A percentile compares a stretch with the other conserved stretches of the same genome.
phyloP scores from a whole-genome alignment of 2,888 invertebrate species.

The Tachina lurida region DNA sequence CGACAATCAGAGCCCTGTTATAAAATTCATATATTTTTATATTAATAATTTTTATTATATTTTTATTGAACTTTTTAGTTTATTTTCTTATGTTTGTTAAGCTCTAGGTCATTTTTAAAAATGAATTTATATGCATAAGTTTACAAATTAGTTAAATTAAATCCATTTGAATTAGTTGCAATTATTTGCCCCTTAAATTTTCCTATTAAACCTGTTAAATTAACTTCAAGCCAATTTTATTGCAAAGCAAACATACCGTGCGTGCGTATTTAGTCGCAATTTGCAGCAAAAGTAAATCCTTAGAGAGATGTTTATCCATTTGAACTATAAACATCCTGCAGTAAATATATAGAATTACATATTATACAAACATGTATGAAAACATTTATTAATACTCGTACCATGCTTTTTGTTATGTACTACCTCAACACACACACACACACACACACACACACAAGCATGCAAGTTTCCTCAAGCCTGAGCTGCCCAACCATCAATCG shows the following conservation, averaged over 20 bases:
- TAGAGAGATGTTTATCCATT: constrained; percentile 64
- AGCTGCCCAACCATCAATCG: too few species aligned
- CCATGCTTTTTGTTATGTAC: neutral
- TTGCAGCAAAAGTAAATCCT: constrained; percentile 35
- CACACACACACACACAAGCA: neutral
- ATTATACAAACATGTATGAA: neutral
- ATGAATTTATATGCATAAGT: too few species aligned
- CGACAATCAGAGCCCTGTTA: too few species aligned
- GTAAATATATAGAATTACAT: constrained; percentile 6
- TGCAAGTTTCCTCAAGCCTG: too few species aligned
- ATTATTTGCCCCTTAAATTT: neutral
- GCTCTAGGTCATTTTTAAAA: too few species aligned
- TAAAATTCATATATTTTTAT: too few species aligned
- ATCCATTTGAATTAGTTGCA: neutral
- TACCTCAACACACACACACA: neutral
- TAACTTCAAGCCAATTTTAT: constrained; percentile 18
- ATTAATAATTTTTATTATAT: too few species aligned
- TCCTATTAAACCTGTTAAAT: constrained; percentile 5
- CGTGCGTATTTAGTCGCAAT: neutral
- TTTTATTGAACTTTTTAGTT: too few species aligned
- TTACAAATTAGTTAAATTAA: neutral
- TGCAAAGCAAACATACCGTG: neutral
- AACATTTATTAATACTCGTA: neutral
- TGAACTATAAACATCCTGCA: constrained; percentile 61
- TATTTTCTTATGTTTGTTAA: too few species aligned